Evolutionary conservation across 64 coral and sea anemone species (phyloP), one percentile per base, ranked within the genome.

Genomic region (Porites lutea): DNA sequence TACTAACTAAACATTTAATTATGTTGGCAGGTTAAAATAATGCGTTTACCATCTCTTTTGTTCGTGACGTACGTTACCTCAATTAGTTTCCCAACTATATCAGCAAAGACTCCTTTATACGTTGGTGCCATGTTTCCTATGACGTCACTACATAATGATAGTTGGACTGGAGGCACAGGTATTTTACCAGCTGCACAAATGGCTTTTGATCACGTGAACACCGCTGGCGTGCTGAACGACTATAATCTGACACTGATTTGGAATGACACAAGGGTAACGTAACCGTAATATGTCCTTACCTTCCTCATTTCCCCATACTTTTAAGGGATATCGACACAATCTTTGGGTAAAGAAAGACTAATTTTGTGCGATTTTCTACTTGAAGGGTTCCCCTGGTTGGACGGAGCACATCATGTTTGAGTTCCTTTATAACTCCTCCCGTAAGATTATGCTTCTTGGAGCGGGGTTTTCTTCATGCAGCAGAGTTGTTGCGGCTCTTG

Each of bases 381-480:
- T n/a, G 8, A 21, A 97, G 95, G 95, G 95, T 4, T 89, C 72
- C 15, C 88, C 82, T 19, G 95, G 95, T n/a, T 82, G 76, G 78
- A 65, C 95, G 8, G 93, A 91, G 20, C 69, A 90, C 11, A 62
- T 97, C 13, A 16, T 97, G 6, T 97, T 87, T 67, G 48, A 88
- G 59, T 97, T 94, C 50, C 88, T 97, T 4, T 79, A 93, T 47
- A 89, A 59, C 14, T 13, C 88, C 48, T 75, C 82, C 53, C 95
- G 92, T 22, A 97, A 97, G n/a, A 85, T 97, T 16, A 91, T 94
- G 88, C 18, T 97, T 2, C 88, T 97, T 3, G 95, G 95, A 19
- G 95, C 95, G 15, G 95, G 95, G 23, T 97, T 83, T 78, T 97
- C 95, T 10, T 91, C 87, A 9, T 97, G 95, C 16, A 97, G 92